Base-by-base conservation (phyloP, 2,113 vertebrate genomes). In the Symphodus melops region DNA sequence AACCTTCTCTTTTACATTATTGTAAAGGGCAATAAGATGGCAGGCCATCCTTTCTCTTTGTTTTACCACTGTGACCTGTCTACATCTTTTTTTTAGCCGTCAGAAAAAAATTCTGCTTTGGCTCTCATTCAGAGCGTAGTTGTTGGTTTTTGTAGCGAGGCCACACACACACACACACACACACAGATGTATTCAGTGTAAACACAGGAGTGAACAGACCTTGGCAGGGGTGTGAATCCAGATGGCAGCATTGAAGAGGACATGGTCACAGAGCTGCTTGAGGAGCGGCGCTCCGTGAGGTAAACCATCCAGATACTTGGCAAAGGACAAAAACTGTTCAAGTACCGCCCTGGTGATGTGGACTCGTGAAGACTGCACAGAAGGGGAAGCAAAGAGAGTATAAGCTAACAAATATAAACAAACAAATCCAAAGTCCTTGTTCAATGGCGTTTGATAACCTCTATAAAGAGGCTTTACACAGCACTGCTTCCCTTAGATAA, bases 171-270 rank as follows among this genome's bases (percentile, higher is more conserved):
- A 76, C 28, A 84, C 44, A 56, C 39, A 61, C 36, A 41, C 21
- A 66, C n/a, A n/a, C n/a, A n/a, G 28, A 59, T 68, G 55, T 8
- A 55, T 36, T 37, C 33, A 39, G 23, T 9, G 60, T 19, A 72
- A 19, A 14, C 56, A 68, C 48, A 70, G 17, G 82, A 23, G 63
- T 60, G 69, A 44, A 76, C 91, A 85, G 80, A 98, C 98, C 96
- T 99, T 99, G 88, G 98, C 97, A 74, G 98, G 98, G 1, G 97
- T 99, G 85, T 99, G 98, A 92, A 99, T 99, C 98, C 98, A 99
- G 93, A 99, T 99, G 89, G 98, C 97, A 20, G 98, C 96, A 75
- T 99, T 99, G 93, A 99, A 99, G 81, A 99, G 94, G 83, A 99
- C 96, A 62, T 99, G 98, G 92, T 99, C 98, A 87, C 98, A 99